Evolutionary conservation across 2,113 vertebrate genomes (phyloP).

Genomic region (Grus americana): DNA sequence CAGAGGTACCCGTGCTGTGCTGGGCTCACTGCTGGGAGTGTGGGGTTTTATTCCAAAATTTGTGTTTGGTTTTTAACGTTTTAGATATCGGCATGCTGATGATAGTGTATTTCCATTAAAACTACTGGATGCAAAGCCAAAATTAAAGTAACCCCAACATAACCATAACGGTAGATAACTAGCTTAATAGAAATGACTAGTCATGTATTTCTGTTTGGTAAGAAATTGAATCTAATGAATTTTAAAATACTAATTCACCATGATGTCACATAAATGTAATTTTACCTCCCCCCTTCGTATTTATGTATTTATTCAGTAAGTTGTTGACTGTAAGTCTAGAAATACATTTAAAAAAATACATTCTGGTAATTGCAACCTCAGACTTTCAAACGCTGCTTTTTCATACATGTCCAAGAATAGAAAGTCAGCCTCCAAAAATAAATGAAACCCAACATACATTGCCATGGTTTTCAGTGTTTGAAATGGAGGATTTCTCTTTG

Average conservation of each 20-base stretch:
- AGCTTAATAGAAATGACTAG: not conserved
- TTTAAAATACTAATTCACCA: not conserved
- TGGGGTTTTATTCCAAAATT: not conserved
- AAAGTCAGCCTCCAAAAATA: slow-evolving; percentile 11
- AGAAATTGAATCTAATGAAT: not conserved
- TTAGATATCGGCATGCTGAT: not conserved
- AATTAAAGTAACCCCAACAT: not conserved
- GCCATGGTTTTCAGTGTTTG: not conserved
- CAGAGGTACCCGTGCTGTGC: not conserved
- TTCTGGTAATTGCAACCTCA: slow-evolving; percentile 34
- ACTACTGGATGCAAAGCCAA: not conserved
- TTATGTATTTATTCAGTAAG: slow-evolving; percentile 24
- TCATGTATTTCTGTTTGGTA: not conserved
- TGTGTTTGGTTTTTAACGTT: not conserved
- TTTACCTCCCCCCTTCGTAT: not conserved
- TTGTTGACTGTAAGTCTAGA: slow-evolving; percentile 22
- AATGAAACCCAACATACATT: not conserved
- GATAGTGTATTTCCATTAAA: not conserved
- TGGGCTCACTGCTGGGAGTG: not conserved
- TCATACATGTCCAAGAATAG: not conserved
- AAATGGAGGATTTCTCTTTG: not conserved
- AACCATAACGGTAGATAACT: not conserved
- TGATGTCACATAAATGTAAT: not conserved
- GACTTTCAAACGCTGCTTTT: not conserved
- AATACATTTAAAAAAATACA: not conserved